Conservation (phyloP, 2,888 invertebrate genomes). For the Acanthoscelides obtectus region DNA sequence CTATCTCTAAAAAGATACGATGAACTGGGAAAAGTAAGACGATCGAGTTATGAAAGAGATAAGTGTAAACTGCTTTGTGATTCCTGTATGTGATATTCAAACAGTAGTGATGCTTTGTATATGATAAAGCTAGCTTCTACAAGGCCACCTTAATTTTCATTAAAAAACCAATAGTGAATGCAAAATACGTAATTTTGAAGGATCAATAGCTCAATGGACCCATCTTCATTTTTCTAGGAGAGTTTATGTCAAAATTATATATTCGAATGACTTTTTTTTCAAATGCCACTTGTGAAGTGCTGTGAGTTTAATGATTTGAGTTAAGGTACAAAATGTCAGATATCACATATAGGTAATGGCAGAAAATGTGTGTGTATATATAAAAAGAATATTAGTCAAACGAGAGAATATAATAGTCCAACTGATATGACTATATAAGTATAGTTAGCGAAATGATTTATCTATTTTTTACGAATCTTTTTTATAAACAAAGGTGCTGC, state of each 20-base stretch:
- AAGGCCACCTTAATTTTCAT: too few species aligned
- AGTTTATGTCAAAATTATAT: too few species aligned
- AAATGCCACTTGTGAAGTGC: too few species aligned
- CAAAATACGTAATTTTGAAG: too few species aligned
- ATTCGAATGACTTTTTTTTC: too few species aligned
- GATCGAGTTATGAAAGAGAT: neutral
- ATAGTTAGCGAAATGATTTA: conserved; percentile 1
- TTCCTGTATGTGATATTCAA: neutral
- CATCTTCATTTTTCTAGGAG: too few species aligned
- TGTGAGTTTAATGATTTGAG: too few species aligned
- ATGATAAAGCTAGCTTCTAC: too few species aligned
- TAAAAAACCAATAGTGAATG: too few species aligned
- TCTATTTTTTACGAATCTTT: conserved; percentile 1
- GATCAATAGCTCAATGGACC: too few species aligned
- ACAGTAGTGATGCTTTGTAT: too few species aligned
- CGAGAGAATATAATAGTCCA: neutral
- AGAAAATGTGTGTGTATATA: neutral
- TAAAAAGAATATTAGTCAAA: neutral
- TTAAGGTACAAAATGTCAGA: too few species aligned
- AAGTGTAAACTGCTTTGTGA: neutral
- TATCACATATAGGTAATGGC: neutral
- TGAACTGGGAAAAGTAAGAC: neutral
- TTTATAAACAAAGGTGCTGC: conserved; percentile 6
- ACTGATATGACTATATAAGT: neutral
- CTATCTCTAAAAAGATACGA: neutral